Evolutionary conservation across 2,113 vertebrate species (phyloP).

Genomic region (Falcunculus frontatus): DNA sequence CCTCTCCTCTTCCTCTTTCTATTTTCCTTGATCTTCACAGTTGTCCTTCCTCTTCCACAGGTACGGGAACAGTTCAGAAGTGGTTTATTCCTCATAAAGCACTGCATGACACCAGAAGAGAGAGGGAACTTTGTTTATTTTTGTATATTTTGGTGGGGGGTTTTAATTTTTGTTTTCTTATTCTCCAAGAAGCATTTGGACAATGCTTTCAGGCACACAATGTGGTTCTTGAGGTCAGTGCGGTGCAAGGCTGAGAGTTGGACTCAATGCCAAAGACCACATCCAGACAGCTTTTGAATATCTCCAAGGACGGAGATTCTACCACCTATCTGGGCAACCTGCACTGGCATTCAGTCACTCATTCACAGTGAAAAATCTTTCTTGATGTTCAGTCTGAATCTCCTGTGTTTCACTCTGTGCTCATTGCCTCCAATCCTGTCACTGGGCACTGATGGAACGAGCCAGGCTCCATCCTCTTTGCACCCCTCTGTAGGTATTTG

Average conservation of each 20-base stretch:
- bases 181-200: background rate
- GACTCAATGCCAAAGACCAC: rapidly evolving
- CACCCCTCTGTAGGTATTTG: background rate
- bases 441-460: background rate
- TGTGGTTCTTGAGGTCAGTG: background rate
- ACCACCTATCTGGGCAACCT: background rate
- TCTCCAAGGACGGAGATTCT: background rate
- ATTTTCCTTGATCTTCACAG: rapidly evolving
- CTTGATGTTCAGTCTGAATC: background rate
- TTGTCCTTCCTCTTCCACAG: background rate
- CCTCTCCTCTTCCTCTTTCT: background rate
- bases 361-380: background rate
- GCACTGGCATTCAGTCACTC: background rate
- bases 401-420: background rate
- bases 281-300: background rate
- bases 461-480: background rate
- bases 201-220: background rate
- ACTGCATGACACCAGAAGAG: background rate
- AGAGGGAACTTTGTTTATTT: background rate
- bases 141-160: background rate
- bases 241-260: background rate
- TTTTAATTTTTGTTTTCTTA: background rate
- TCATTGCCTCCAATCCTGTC: background rate
- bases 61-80: background rate
- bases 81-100: background rate